Evolutionary conservation across 2,888 invertebrate species (phyloP).

Genomic region (Peribatodes rhomboidaria): DNA sequence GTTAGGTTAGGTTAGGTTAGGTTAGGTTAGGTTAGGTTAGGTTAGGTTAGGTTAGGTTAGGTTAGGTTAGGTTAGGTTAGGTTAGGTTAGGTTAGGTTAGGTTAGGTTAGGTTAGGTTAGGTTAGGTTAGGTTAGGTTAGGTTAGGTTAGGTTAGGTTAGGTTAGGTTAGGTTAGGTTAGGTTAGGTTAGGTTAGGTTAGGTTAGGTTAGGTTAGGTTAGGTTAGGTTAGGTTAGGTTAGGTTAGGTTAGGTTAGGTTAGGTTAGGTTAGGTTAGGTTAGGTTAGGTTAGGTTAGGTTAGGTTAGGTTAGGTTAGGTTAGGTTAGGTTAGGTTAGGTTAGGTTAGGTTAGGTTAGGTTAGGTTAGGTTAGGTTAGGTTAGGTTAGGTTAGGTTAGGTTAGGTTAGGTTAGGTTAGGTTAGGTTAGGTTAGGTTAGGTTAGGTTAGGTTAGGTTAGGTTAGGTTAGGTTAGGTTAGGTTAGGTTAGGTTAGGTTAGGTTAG

Average conservation of each 20-base stretch:
- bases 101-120: no score
- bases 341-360: conserved; percentile 38
- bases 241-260: conserved; percentile 38
- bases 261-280: conserved; percentile 37
- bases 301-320: conserved; percentile 34
- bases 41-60: no score
- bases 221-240: conserved; percentile 35
- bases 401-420: conserved; percentile 38
- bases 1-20: no score
- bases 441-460: conserved; percentile 37
- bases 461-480: conserved; percentile 37
- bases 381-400: conserved; percentile 37
- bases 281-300: conserved; percentile 40
- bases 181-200: no score
- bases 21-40: no score
- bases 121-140: no score
- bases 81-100: no score
- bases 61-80: no score
- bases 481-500: conserved; percentile 37
- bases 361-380: conserved; percentile 33
- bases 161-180: no score
- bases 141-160: no score
- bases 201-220: no score
- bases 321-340: conserved; percentile 38
- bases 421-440: conserved; percentile 38